Evolutionary conservation across 2,797 vertebrate genomes (phyloP).

Genomic region (Hydrolagus colliei): DNA sequence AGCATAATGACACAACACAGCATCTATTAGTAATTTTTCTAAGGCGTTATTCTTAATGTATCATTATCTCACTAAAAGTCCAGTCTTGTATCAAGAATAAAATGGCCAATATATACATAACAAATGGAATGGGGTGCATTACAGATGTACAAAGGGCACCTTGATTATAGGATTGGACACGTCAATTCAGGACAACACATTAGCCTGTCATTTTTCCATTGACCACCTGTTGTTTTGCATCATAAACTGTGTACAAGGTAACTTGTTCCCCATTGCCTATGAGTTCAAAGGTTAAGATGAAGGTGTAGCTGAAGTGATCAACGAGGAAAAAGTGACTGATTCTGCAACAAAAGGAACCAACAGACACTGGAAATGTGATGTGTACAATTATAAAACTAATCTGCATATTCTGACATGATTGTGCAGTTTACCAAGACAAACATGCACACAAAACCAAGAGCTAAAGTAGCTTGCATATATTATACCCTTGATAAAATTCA

Average conservation of each 20-base stretch:
- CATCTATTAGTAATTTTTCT: background rate
- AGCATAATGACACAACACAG: background rate
- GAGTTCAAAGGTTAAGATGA: background rate
- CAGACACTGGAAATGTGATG: background rate
- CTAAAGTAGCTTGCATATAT: background rate
- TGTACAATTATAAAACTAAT: background rate
- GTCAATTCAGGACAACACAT: background rate
- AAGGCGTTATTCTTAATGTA: slow-evolving; percentile 6
- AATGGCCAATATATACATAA: background rate
- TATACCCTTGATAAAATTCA: background rate
- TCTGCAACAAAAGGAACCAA: background rate
- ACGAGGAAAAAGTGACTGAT: background rate
- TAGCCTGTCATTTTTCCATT: background rate
- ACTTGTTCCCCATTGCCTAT: background rate
- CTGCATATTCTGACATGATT: background rate
- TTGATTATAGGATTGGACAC: background rate
- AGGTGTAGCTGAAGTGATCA: background rate
- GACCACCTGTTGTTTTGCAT: background rate
- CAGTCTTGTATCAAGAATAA: background rate
- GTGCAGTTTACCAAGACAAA: background rate
- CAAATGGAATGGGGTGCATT: background rate
- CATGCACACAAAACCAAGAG: background rate
- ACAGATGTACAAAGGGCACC: background rate
- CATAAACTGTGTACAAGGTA: background rate
- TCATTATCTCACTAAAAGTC: background rate